Base-by-base conservation (phyloP, 2,888 invertebrate genomes). In the Lasius platythorax region DNA sequence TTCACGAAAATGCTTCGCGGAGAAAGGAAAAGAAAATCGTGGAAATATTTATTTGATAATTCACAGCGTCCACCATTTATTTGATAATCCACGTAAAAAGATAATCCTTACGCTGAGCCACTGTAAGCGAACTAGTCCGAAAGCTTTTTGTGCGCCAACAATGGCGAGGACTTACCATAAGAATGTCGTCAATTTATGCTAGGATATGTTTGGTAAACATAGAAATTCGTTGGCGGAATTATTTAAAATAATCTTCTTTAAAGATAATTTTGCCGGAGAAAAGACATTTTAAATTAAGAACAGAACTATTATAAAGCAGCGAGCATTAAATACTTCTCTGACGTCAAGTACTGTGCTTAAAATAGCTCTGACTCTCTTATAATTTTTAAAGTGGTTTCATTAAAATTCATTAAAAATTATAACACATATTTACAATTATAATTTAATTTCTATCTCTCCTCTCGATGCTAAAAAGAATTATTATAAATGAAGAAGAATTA, bases 41-140 rank as follows among this genome's bases (percentile, higher is more conserved):
- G 87, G 72, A 87, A 84, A 81, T 85, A 86, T 88, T 89, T 90
- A 90, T 90, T 90, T 90, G 89, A 88, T 76, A 87, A 90, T 87
- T 87, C 83, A 84, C 85, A 12, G 67, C 83, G 84, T 85, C 66
- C 74, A 76, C 53, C 40, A 86, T 88, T 89, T 90, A 90, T 90
- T 90, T 90, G 89, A 88, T 76, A 87, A 90, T 87, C 87, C 83
- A 84, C 85, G 2, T 78, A 63, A 90, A 89, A 86, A 84, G 87
- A 73, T 83, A 86, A 88, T 87, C 88, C 83, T 56, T 74, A 78
- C 63, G 61, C 82, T 74, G 61, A 40, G 53, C 61, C 50, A 63
- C 67, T 79, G 58, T 68, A 81, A 67, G 87, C 40, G 50, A 82
- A 85, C 72, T 79, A 68, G 84, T 76, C 40, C 46, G 33, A 46